Evolutionary conservation across 2,888 invertebrate species (phyloP), one percentile per base, ranked within the genome.

Genomic region (Myathropa florea): DNA sequence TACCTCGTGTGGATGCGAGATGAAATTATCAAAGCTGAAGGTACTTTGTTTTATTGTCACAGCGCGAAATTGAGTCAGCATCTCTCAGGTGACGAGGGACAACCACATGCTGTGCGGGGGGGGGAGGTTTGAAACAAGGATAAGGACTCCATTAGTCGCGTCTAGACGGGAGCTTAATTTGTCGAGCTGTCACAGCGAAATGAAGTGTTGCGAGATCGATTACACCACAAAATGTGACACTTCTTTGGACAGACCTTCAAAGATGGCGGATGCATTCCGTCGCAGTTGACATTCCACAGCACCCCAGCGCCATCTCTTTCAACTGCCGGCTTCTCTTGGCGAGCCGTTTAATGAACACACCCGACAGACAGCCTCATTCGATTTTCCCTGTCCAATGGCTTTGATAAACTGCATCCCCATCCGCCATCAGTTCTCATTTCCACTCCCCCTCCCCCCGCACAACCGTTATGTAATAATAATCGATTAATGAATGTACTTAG

Each of bases 401-500:
- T 18, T 18, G 6, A n/a, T 46, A 46, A 46, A 46, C 46, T 46
- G 18, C 46, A n/a, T 46, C 46, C 46, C 18, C 46, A 46, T 46
- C n/a, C n/a, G 18, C 4, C 6, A 46, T n/a, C n/a, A n/a, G n/a
- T 46, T 46, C n/a, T 4, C 46, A n/a, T n/a, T 6, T 46, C 9
- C 46, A 18, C 18, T 18, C 28, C 3, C 7, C 14, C 30, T 10
- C 28, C 6, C 4, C 14, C n/a, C 21, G 26, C 28, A 10, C 10
- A 33, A 6, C 64, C 36, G 33, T 78, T 73, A 64, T 23, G 63
- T 12, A 23, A 23, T 68, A 77, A 53, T 60, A 78, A 85, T 77
- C 70, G 73, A 71, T 86, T 82, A 82, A 75, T 75, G 72, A 64
- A 70, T 75, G 78, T 61, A 68, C 63, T 86, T 73, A 75, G 55